Percentiles rank a stretch among this genome's conserved stretches.
Evolutionary conservation across 2,113 vertebrate genomes (phyloP).

Genomic region (Catharus bicknelli): DNA sequence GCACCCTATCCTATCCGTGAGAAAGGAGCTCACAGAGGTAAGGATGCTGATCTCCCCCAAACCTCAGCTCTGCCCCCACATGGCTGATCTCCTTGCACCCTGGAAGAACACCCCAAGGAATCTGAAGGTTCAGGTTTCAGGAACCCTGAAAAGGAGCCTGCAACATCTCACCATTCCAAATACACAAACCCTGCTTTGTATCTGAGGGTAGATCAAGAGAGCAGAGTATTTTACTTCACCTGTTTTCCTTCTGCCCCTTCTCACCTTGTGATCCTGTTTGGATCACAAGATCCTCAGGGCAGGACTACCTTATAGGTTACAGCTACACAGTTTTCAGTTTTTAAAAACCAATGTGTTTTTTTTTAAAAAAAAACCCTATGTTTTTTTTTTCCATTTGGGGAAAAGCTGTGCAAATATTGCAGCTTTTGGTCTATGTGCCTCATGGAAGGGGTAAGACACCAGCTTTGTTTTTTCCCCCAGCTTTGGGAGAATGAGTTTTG

Average conservation of each 20-base stretch:
- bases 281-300: not conserved
- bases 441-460: not conserved
- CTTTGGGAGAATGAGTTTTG: not conserved
- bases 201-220: rapidly evolving
- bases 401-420: not conserved
- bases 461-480: not conserved
- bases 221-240: not conserved
- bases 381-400: not conserved
- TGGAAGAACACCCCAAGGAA: not conserved
- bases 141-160: not conserved
- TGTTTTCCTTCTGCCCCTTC: not conserved
- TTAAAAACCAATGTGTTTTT: not conserved
- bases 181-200: not conserved
- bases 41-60: not conserved
- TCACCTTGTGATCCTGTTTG: not conserved
- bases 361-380: too few relatives aligned
- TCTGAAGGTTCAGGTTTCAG: not conserved
- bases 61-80: not conserved
- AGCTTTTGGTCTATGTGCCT: not conserved
- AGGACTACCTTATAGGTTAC: not conserved
- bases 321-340: not conserved
- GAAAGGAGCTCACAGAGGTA: not conserved
- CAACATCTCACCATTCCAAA: not conserved
- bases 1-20: rapidly evolving
- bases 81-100: not conserved